These are phyloP conservation scores for Pangasius krempfi DNA, from an alignment of 2,797 vertebrate genomes.

Conservation along the genomic window DNA sequence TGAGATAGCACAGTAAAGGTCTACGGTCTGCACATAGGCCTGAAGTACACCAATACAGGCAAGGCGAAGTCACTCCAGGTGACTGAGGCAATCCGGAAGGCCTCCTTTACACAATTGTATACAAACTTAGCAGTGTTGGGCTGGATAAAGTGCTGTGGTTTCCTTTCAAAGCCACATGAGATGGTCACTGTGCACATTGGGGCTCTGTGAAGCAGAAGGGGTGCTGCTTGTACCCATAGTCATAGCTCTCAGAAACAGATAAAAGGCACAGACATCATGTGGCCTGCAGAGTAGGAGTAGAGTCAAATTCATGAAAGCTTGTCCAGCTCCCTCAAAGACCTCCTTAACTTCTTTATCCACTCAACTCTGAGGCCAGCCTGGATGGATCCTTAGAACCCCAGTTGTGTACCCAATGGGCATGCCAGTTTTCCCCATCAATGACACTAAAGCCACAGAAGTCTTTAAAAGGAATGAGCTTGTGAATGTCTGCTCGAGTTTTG, in stretches of 20 bases:
- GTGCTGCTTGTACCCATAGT: slow-evolving; percentile 86
- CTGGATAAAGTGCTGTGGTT: slow-evolving; percentile 84
- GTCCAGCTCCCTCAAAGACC: slow-evolving; percentile 84
- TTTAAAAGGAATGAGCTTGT: slow-evolving; percentile 79
- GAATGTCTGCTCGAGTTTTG: slow-evolving; percentile 82
- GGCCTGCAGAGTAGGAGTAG: slow-evolving; percentile 79
- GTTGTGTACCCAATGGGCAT: slow-evolving; percentile 89
- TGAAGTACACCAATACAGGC: slow-evolving; percentile 88
- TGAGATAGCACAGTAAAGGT: slow-evolving; percentile 84
- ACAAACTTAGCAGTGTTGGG: slow-evolving; percentile 87
- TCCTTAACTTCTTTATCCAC: slow-evolving; percentile 80
- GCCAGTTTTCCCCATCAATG: slow-evolving; percentile 93
- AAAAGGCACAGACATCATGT: slow-evolving; percentile 86
- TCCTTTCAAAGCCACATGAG: slow-evolving; percentile 89
- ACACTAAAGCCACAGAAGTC: slow-evolving; percentile 85
- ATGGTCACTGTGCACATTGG: slow-evolving; percentile 83
- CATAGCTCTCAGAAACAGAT: slow-evolving; percentile 92
- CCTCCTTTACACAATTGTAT: slow-evolving; percentile 86
- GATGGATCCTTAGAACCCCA: slow-evolving; percentile 87
- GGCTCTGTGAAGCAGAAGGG: slow-evolving; percentile 82
- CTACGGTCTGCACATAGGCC: slow-evolving; percentile 87
- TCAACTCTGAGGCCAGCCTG: slow-evolving; percentile 54
- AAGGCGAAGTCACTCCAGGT: slow-evolving; percentile 78
- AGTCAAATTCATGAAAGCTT: slow-evolving; percentile 84
- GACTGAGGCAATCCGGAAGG: slow-evolving; percentile 84